Percentiles rank a stretch among this genome's conserved stretches.
These are phyloP conservation scores for Cossypha caffra DNA, from an alignment of 2,797 vertebrate species.

Conservation along the genomic window DNA sequence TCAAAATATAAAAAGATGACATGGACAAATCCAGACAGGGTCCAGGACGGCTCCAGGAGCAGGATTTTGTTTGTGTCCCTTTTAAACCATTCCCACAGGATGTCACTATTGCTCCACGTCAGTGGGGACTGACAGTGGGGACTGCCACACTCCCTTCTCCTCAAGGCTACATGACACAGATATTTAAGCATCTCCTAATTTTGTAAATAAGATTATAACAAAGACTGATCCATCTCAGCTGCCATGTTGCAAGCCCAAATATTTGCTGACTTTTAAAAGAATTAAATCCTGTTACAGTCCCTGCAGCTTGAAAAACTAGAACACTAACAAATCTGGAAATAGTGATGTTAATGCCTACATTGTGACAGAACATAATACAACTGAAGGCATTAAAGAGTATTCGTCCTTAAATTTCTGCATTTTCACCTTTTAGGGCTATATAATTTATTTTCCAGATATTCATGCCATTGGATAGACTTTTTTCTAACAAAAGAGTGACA, in stretches of 20 bases:
- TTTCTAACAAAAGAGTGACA: constrained; percentile 69
- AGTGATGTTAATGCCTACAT: not conserved
- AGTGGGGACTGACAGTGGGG: rapidly evolving
- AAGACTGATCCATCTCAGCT: not conserved
- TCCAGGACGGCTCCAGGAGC: not conserved
- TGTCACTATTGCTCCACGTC: not conserved
- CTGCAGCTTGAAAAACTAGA: not conserved
- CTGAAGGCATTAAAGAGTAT: not conserved
- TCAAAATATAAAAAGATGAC: not conserved
- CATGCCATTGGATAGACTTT: not conserved
- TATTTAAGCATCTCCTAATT: not conserved
- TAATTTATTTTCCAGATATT: constrained; percentile 54
- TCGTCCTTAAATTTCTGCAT: not conserved
- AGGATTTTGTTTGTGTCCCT: not conserved
- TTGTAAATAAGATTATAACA: not conserved
- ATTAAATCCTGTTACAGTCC: not conserved
- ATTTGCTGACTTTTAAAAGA: not conserved
- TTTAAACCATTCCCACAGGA: constrained; percentile 25
- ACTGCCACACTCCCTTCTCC: not conserved
- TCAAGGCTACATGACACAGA: not conserved
- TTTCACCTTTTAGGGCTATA: not conserved
- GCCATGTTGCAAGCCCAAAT: not conserved
- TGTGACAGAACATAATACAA: not conserved
- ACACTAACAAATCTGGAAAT: not conserved
- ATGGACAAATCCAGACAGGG: not conserved